A percentile compares a stretch with the other conserved stretches of the same genome.
Conservation (phyloP, 2,888 invertebrate genomes). For the Spodoptera exigua region DNA sequence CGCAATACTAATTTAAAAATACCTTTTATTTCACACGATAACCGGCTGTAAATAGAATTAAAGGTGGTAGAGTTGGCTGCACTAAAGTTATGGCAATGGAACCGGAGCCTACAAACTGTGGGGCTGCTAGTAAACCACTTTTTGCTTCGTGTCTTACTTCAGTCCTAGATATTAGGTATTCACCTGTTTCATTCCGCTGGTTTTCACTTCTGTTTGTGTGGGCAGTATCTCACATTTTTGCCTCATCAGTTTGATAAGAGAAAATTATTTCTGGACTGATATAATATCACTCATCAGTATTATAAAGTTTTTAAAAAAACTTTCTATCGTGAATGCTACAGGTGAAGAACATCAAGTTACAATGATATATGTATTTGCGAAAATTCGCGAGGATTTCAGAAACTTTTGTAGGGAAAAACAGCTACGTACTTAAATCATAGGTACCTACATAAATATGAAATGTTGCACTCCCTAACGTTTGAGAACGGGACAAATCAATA, state of each 20-base stretch:
- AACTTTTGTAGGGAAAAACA: constrained; percentile 32
- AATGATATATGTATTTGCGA: too few relatives aligned
- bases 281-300: neutral
- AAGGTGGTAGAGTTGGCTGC: constrained; percentile 58
- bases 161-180: constrained; percentile 49
- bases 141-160: constrained; percentile 59
- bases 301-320: neutral
- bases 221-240: constrained; percentile 11
- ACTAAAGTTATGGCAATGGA: constrained; percentile 63
- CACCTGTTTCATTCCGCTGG: constrained; percentile 13
- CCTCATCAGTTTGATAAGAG: constrained; percentile 8
- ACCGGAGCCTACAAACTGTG: constrained; percentile 50
- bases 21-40: constrained; percentile 63
- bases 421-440: constrained; percentile 22
- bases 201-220: constrained; percentile 16
- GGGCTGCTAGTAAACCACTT: constrained; percentile 61
- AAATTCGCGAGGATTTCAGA: constrained; percentile 4
- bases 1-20: constrained; percentile 61
- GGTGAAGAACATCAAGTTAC: neutral
- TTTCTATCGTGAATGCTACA: too few relatives aligned
- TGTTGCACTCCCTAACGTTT: constrained; percentile 52
- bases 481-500: constrained; percentile 52
- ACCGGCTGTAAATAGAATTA: constrained; percentile 63
- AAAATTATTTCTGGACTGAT: constrained; percentile 6
- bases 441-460: constrained; percentile 51